Evolutionary conservation across 2,888 invertebrate genomes (phyloP).

Genomic region (Andricus quercusramuli): DNA sequence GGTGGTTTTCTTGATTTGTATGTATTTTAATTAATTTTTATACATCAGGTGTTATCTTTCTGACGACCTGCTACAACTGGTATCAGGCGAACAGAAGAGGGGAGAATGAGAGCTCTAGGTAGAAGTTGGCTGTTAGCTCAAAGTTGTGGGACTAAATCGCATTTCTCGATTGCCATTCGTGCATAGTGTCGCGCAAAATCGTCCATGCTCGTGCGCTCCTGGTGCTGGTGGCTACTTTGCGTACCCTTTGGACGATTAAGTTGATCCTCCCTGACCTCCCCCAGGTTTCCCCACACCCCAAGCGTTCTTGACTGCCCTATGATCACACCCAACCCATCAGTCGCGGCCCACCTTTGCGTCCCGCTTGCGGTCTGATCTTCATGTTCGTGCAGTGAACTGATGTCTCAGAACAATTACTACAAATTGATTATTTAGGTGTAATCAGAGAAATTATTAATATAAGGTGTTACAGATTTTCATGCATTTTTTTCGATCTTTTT

Average conservation of each 20-base stretch:
- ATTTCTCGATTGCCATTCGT: conserved; percentile 29
- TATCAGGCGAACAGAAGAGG: conserved; percentile 65
- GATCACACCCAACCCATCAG: conserved; percentile 10
- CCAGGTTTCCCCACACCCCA: neutral
- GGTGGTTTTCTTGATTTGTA: conserved; percentile 4
- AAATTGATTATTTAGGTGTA: neutral
- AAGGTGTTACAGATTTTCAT: neutral
- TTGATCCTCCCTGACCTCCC: conserved; percentile 44
- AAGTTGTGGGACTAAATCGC: conserved; percentile 48
- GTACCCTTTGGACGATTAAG: conserved; percentile 61
- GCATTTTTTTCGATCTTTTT: neutral
- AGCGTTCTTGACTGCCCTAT: conserved; percentile 7
- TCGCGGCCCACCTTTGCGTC: conserved; percentile 38
- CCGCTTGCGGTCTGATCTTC: conserved; percentile 26
- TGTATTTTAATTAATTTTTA: neutral
- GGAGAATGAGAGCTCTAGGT: conserved; percentile 64
- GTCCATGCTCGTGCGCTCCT: conserved; percentile 70
- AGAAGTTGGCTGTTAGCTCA: conserved; percentile 44
- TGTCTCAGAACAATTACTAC: neutral
- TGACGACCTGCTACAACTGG: conserved; percentile 53
- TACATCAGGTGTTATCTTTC: conserved; percentile 20
- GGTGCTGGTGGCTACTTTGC: conserved; percentile 76
- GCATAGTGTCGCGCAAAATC: conserved; percentile 49
- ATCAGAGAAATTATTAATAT: neutral
- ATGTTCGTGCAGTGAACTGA: neutral